These are phyloP conservation scores for Drosophila antonietae DNA, from an alignment of 2,888 invertebrate genomes.

Conservation along the genomic window DNA sequence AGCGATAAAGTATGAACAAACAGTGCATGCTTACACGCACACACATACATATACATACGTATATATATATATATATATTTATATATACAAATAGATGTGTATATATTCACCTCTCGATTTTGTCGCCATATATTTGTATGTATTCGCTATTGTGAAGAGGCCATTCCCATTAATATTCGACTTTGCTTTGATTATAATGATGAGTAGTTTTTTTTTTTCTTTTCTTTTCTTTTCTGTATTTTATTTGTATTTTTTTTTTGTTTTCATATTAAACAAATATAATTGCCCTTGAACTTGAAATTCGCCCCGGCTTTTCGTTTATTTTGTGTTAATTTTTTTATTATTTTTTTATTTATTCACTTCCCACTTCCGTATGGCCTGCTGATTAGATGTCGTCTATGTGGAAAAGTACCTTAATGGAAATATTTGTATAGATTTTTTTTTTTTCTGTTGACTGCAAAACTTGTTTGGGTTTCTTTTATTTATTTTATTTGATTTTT, in stretches of 20 bases:
- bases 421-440: constrained; percentile 28
- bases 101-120: constrained; percentile 21
- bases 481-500: background rate
- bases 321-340: constrained; percentile 2
- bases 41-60: background rate
- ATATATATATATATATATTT: constrained; percentile 10
- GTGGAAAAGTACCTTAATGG: constrained; percentile 44
- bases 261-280: constrained; percentile 26
- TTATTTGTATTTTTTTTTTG: constrained; percentile 7
- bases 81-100: constrained; percentile 10
- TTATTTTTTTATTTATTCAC: constrained; percentile 16
- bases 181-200: constrained; percentile 33
- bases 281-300: constrained; percentile 54
- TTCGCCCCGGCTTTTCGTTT: constrained; percentile 9
- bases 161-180: constrained; percentile 67
- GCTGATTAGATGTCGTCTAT: constrained; percentile 26
- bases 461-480: constrained; percentile 40
- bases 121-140: constrained; percentile 25
- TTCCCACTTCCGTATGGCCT: constrained; percentile 46
- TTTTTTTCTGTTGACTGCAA: background rate
- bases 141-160: constrained; percentile 67
- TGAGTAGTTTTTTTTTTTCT: constrained; percentile 14
- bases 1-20: constrained; percentile 24
- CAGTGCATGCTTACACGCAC: constrained; percentile 12
- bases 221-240: constrained; percentile 18